Evolutionary conservation across 2,797 vertebrate genomes (phyloP).

Genomic region (Sebastes kiyomatsui): DNA sequence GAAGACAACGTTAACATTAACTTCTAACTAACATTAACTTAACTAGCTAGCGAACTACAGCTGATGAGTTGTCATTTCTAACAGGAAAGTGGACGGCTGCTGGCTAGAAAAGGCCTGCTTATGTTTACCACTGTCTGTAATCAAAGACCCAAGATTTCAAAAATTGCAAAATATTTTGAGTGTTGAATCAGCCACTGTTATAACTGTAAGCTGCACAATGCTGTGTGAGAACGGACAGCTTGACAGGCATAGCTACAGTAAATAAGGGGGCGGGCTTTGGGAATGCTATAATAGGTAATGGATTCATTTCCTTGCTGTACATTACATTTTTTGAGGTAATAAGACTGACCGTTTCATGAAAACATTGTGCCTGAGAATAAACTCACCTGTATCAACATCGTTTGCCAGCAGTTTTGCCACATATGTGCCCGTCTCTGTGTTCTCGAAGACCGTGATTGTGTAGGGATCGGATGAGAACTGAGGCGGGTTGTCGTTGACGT

Average conservation of each 20-base stretch:
- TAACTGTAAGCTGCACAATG: background rate
- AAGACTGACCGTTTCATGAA: background rate
- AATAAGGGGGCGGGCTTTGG: background rate
- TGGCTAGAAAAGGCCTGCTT: too few species aligned
- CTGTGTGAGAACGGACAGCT: background rate
- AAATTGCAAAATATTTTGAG: background rate
- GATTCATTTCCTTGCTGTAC: background rate
- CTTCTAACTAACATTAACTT: background rate
- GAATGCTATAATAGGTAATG: background rate
- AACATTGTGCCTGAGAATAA: background rate
- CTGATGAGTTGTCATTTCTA: background rate
- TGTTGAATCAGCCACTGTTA: background rate
- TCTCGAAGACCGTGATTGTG: constrained; percentile 93
- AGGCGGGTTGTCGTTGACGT: constrained; percentile 94
- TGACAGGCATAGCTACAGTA: background rate
- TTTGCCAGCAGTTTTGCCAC: constrained; percentile 91
- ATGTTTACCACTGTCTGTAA: too few species aligned
- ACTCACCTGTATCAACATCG: constrained; percentile 89
- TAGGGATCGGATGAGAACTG: constrained; percentile 90
- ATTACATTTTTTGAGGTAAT: background rate
- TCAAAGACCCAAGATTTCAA: too few species aligned
- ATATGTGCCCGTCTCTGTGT: constrained; percentile 91
- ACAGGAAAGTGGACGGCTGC: background rate
- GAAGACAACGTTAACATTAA: background rate
- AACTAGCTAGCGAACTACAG: background rate